These are phyloP conservation scores for Sylvietta virens DNA, from an alignment of 2,113 vertebrate genomes.

Conservation along the genomic window DNA sequence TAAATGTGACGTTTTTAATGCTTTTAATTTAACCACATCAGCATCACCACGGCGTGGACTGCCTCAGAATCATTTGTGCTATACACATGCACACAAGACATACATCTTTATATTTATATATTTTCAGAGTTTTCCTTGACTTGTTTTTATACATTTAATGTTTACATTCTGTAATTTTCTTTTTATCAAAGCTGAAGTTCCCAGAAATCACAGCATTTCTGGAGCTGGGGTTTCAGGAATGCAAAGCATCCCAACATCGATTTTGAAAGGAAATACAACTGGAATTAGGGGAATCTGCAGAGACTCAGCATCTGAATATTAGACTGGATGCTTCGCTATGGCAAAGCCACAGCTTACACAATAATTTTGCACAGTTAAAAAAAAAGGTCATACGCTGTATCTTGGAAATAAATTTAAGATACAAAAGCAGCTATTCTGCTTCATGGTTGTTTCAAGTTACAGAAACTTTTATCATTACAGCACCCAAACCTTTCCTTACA, in stretches of 20 bases:
- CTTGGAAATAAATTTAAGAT: not conserved
- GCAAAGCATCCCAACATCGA: not conserved
- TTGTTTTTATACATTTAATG: not conserved
- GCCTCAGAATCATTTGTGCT: not conserved
- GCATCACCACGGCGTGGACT: not conserved
- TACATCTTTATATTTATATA: fast-evolving
- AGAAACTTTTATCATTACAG: not conserved
- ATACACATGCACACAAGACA: not conserved
- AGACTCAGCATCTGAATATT: not conserved
- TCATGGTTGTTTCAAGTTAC: not conserved
- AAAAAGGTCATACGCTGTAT: not conserved
- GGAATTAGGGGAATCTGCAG: not conserved
- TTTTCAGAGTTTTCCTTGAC: not conserved
- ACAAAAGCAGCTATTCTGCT: not conserved
- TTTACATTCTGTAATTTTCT: not conserved
- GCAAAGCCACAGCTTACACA: not conserved
- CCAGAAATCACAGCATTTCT: not conserved
- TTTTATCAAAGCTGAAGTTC: not conserved
- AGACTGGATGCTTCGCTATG: not conserved
- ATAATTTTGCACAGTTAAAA: not conserved
- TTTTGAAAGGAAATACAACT: not conserved
- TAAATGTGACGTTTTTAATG: not conserved
- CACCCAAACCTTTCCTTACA: not conserved
- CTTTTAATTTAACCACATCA: not conserved
- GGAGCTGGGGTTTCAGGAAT: not conserved